Conservation (phyloP, 2,888 invertebrate genomes). For the Noctua fimbriata region DNA sequence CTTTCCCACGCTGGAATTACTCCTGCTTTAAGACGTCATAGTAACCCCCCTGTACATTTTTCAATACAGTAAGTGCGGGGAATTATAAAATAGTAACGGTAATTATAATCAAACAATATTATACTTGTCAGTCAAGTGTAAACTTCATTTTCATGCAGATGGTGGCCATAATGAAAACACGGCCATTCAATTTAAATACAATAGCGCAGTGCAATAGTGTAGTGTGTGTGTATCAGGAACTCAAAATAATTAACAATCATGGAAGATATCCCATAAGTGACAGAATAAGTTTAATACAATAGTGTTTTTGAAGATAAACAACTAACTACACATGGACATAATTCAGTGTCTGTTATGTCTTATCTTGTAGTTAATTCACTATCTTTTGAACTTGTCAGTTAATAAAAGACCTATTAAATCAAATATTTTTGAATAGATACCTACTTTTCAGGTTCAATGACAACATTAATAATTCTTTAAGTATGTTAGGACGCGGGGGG, state of each 20-base stretch:
- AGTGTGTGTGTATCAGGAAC: no score
- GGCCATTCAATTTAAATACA: constrained; percentile 60
- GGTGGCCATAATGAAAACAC: constrained; percentile 37
- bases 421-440: neutral
- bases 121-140: constrained; percentile 25
- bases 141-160: constrained; percentile 35
- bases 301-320: constrained; percentile 33
- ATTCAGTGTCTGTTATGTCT: neutral
- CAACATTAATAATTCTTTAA: neutral
- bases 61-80: neutral
- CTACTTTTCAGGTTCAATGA: neutral
- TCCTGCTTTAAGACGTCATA: no score
- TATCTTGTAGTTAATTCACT: constrained; percentile 19
- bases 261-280: no score
- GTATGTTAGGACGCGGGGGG: no score
- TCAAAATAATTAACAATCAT: no score
- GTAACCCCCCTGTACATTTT: neutral
- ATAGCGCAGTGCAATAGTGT: constrained; percentile 37
- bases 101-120: constrained; percentile 41
- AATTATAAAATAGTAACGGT: constrained; percentile 39
- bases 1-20: no score
- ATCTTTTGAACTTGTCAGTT: constrained; percentile 17
- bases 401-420: neutral
- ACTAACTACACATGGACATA: constrained; percentile 24
- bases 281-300: no score